Conservation (phyloP, 2,888 invertebrate species). For the Hemistola chrysoprasaria region DNA sequence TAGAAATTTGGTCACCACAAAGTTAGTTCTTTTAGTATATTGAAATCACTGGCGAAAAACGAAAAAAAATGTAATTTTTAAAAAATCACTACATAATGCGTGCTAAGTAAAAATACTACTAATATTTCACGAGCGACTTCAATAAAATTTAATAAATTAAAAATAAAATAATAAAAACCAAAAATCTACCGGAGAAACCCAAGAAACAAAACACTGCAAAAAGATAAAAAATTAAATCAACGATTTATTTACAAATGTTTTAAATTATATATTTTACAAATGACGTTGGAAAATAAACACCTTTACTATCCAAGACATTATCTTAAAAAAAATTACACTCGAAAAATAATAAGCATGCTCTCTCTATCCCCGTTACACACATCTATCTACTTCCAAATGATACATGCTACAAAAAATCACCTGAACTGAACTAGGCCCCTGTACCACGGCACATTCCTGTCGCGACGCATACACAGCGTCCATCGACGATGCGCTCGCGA, state of each 20-base stretch:
- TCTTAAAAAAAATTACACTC: constrained; percentile 3
- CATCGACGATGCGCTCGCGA: constrained; percentile 41
- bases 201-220: constrained; percentile 71
- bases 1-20: constrained; percentile 34
- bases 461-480: constrained; percentile 47
- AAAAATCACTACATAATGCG: too few species aligned
- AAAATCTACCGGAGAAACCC: constrained; percentile 76
- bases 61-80: too few species aligned
- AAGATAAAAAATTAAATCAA: constrained; percentile 49
- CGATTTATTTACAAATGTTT: constrained; percentile 33
- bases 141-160: constrained; percentile 37
- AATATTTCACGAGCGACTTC: constrained; percentile 47
- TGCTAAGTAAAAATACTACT: constrained; percentile 9
- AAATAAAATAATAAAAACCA: constrained; percentile 50
- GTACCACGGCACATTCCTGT: constrained; percentile 51
- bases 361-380: constrained; percentile 26
- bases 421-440: constrained; percentile 41
- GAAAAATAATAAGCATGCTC: constrained; percentile 32
- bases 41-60: constrained; percentile 48
- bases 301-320: too few species aligned
- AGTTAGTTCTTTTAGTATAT: constrained; percentile 48
- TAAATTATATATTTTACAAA: constrained; percentile 4
- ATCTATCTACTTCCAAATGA: constrained; percentile 16
- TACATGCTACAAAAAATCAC: constrained; percentile 37
- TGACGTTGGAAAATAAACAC: too few species aligned